Evolutionary conservation across 2,888 invertebrate genomes (phyloP), one percentile per base, ranked within the genome.

Genomic region (Nemotelus pantherinus): DNA sequence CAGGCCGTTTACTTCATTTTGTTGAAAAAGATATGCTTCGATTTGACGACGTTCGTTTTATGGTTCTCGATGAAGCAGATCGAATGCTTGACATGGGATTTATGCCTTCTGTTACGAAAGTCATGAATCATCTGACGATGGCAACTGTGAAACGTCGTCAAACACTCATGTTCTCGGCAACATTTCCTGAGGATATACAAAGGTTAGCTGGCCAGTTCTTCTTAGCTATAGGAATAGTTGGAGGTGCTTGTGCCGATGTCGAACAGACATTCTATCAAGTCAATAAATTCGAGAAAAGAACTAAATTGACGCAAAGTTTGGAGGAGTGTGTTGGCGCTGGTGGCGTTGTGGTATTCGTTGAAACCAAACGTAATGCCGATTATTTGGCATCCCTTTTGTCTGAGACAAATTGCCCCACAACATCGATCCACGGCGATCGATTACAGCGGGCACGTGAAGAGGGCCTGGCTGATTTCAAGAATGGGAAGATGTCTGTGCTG

Each of bases 391-490:
- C 94, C 0, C 91, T 92, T 82, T 86, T 98, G 48, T 94, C 94
- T 0, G 94, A 95, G 85, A 90, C 90, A n/a, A 91, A 92, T 77
- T 90, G 92, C 77, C 94, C 97, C 5, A 98, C 98, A 0, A 97
- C 98, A 3, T 98, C 98, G 57, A 99, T 99, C 84, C 99, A 99
- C 87, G 99, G 99, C 53, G 99, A 99, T 88, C 92, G 99, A 67
- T 92, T 94, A 83, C 99, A 99, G 86, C 90, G 94, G 70, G 99
- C 99, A 86, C 91, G 99, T 72, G 99, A 99, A 87, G 95, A 96
- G 83, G 98, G 99, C 7, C 89, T 99, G 77, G 90, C 93, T 77
- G 95, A 96, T 84, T 98, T 99, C 86, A 94, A 93, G 84, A 88
- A 86, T 25, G 96, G 96, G 0, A 88, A 86, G 10, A 92, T 93